Evolutionary conservation across 2,888 invertebrate species (phyloP), one percentile per base, ranked within the genome.

Genomic region (Pantelozetes paolii): DNA sequence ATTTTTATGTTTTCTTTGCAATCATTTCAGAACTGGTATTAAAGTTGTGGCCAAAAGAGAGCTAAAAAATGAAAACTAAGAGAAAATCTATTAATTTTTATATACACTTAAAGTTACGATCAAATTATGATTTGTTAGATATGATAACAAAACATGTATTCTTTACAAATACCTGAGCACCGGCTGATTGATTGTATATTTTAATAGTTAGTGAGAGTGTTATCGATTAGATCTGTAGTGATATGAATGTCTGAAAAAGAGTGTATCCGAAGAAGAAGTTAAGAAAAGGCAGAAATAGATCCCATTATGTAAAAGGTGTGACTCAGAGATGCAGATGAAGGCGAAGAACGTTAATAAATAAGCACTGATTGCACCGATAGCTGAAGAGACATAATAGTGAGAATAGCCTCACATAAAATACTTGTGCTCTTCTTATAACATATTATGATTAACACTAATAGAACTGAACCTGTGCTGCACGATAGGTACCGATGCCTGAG

Each of bases 271-370:
- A 64, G 62, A 36, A 64, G 36, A 23, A 30, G 5, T 28, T 59
- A 42, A 40, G 13, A 13, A 57, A 26, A 26, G 5, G 23, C 23
- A 59, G 1, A 59, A 28, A 59, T 59, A 18, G 45, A 23, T 69
- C 69, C 69, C 42, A 69, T 69, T 69, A 69, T 69, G 26, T 45
- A 69, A 69, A 69, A 69, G 69, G 69, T 69, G 69, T 69, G 69
- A 69, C 69, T 42, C 26, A 42, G 45, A 69, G 20, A 3, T 69
- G 42, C n/a, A 69, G 26, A 69, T 40, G 69, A 69, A 69, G 8
- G 40, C 69, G 20, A 32, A 15, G 36, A 28, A 36, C 9, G 36
- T 40, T 45, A 45, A 64, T 64, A 40, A 32, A 32, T 30, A 62
- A 13, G 9, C 6, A 32, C 18, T 23, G 59, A 62, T 6, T 2